phyloP scores from a whole-genome alignment of 1,140 invertebrate genomes.

The Araneus ventricosus region DNA sequence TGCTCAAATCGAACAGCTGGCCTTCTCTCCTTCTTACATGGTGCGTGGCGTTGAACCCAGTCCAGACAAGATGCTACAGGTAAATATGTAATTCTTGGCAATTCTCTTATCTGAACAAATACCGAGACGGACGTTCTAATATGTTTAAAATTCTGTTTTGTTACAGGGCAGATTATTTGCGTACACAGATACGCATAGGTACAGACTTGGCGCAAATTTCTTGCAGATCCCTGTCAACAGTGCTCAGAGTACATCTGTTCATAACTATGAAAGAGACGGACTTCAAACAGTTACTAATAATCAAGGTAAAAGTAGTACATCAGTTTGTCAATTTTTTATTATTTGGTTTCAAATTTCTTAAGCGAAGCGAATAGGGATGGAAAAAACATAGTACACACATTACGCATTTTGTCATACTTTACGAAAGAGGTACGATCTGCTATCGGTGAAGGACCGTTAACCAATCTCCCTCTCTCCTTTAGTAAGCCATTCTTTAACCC shows the following conservation, averaged over 20 bases:
- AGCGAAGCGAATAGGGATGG: no score
- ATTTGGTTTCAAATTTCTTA: no score
- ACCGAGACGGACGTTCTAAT: no score
- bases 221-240: conserved; percentile 97
- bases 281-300: conserved; percentile 81
- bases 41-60: conserved; percentile 96
- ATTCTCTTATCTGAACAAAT: background rate
- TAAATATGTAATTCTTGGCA: conserved; percentile 71
- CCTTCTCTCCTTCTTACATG: conserved; percentile 94
- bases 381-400: no score
- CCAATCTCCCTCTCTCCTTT: no score
- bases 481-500: no score
- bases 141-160: no score
- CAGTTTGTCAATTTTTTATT: no score
- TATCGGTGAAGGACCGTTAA: no score
- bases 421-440: no score
- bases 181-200: conserved; percentile 96
- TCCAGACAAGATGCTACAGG: conserved; percentile 96
- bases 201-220: conserved; percentile 95
- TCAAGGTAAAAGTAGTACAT: conserved; percentile 78
- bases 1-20: conserved; percentile 94
- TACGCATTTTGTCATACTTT: no score
- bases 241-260: conserved; percentile 84
- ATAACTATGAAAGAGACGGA: conserved; percentile 95
- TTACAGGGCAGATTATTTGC: conserved; percentile 91